Evolutionary conservation across 2,888 invertebrate species (phyloP), one percentile per base, ranked within the genome.

Genomic region (Trachelus stipa): DNA sequence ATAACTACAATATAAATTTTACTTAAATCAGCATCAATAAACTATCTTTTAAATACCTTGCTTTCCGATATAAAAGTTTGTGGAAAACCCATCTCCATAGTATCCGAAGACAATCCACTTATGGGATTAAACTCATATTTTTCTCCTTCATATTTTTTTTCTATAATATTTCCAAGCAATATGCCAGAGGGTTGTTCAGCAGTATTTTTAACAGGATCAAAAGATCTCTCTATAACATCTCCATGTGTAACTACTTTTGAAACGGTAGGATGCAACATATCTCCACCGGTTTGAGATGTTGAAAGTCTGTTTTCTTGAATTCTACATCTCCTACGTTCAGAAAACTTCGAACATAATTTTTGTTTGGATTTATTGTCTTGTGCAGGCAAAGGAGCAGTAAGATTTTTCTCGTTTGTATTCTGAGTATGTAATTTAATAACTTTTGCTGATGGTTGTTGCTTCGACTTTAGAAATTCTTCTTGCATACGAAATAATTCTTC

Each of bases 401-500:
- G 4, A 31, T 31, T 31, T 23, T 12, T 31, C 31, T 34, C 12
- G 0, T 30, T 23, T 6, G 31, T 79, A 37, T 30, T 76, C 23
- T 76, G 76, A 34, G 75, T 68, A 3, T 83, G 84, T 30, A 84
- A 83, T 90, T 93, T 92, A 80, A 93, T 91, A 23, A 95, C 92
- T 87, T 94, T 94, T 0, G 95, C 96, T 0, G 96, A 93, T 3
- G 95, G 94, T 79, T 93, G 92, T 76, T 94, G 90, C 74, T 92
- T 92, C 35, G 93, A 92, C 83, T 94, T 93, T 80, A 95, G 89
- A 88, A 95, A 97, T 82, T 95, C 95, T 84, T 95, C 94, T 88
- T 97, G 96, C 93, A 96, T 94, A 79, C 93, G 93, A 33, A 96
- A 92, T 68, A 97, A 93, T 87, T 96, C 96, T 30, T 95, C 95